These are phyloP conservation scores for Aromia moschata DNA, from an alignment of 2,888 invertebrate species.

Conservation along the genomic window DNA sequence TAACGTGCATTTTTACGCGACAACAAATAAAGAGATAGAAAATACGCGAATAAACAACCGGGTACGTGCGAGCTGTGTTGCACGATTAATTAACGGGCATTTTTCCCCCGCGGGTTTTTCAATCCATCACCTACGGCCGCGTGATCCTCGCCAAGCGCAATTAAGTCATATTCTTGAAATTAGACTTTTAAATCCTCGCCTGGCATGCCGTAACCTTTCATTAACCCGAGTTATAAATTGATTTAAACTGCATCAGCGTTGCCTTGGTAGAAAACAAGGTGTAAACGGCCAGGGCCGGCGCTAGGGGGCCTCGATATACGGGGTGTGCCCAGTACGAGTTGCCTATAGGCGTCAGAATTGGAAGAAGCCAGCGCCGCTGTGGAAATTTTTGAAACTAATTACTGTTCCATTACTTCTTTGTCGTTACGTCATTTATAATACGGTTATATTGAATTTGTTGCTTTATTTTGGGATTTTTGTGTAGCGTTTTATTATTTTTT, in stretches of 20 bases:
- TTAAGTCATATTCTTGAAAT: slow-evolving; percentile 15
- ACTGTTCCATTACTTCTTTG: no score
- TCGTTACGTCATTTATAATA: no score
- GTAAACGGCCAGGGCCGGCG: neutral
- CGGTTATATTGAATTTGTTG: no score
- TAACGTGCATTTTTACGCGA: neutral
- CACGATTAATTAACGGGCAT: slow-evolving; percentile 13
- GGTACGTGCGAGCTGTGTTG: neutral
- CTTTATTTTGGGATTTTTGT: no score
- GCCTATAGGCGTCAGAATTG: no score
- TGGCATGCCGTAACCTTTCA: slow-evolving; percentile 18
- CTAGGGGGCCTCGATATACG: no score
- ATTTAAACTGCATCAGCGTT: neutral
- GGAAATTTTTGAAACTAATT: no score
- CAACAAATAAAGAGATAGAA: neutral
- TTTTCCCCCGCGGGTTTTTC: neutral
- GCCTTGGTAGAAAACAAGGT: slow-evolving; percentile 1
- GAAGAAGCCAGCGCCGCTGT: no score
- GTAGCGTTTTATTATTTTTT: no score
- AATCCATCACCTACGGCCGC: neutral
- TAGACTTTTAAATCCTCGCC: slow-evolving; percentile 16
- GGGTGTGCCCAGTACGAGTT: no score
- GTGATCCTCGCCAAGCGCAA: slow-evolving; percentile 6
- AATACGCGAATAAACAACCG: neutral
- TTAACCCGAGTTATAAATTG: slow-evolving; percentile 16